Evolutionary conservation across 1,140 invertebrate genomes (phyloP), one percentile per base, ranked within the genome.

Genomic region (Cydia fagiglandana): DNA sequence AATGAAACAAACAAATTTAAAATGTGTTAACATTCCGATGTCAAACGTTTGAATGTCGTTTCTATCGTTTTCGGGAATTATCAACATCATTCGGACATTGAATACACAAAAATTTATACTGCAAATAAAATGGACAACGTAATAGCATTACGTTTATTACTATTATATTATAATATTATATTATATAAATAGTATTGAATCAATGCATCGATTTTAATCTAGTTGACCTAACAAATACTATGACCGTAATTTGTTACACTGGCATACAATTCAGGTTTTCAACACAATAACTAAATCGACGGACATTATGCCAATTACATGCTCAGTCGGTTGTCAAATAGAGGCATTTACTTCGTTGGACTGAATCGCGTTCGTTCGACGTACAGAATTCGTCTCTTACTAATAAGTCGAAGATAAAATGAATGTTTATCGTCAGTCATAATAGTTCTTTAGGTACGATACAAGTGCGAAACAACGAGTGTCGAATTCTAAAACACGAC

Each of bases 21-120:
- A 56, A 56, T n/a, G 53, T 56, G 17, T 56, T 17, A 56, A 56
- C n/a, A 56, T 56, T 56, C n/a, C 53, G 47, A 41, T 50, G 47
- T 5, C 47, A 13, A 50, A 4, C 15, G 4, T 50, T 50, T 50
- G 47, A 50, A 50, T 50, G 47, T 50, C 47, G 12, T 15, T 47
- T 47, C 45, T 53, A n/a, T 53, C 34, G 6, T 38, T 7, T 38
- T 38, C 34, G 34, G 34, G 34, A 38, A 38, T 38, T 53, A 53
- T 53, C 50, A n/a, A 9, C 15, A 6, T 53, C 50, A 53, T 53
- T 53, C 10, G 50, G 34, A 38, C 34, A 38, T 38, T 38, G 5
- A 38, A 38, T 7, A 38, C 4, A 30, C 30, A 30, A 30, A 30
- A 30, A 30, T 30, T 30, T 6, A 4, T 6, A 34, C 34, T 34